Conservation (phyloP, 2,113 vertebrate species). For the Desmodus rotundus region DNA sequence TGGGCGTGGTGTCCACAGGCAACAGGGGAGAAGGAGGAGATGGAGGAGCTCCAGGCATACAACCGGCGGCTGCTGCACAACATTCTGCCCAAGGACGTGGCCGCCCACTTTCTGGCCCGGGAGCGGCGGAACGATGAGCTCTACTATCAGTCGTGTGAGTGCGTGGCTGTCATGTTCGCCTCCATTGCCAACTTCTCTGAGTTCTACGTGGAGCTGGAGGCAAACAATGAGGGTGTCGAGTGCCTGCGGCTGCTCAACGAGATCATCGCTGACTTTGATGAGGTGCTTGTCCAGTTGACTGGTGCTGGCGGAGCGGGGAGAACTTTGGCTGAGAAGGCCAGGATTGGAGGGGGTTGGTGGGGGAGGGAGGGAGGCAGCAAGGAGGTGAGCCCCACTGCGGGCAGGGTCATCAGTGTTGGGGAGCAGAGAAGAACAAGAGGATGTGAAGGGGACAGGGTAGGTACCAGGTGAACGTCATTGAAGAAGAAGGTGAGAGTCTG, state of each 20-base stretch:
- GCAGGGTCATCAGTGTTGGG: not conserved
- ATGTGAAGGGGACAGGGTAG: not conserved
- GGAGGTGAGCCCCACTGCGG: not conserved
- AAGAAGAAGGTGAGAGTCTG: not conserved
- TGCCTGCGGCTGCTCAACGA: conserved; percentile 96
- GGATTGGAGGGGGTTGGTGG: not conserved
- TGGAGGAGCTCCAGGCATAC: conserved; percentile 97
- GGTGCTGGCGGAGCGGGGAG: not conserved
- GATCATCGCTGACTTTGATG: conserved; percentile 96
- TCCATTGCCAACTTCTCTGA: conserved; percentile 98
- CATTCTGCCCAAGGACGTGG: conserved; percentile 96
- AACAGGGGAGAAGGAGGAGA: conserved; percentile 96
- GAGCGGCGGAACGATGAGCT: conserved; percentile 95
- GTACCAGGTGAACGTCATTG: not conserved
- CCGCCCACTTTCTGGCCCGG: conserved; percentile 92
- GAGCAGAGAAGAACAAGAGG: not conserved
- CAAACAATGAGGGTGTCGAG: conserved; percentile 97
- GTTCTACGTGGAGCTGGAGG: conserved; percentile 97
- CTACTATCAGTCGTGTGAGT: conserved; percentile 97
- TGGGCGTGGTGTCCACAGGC: conserved; percentile 81
- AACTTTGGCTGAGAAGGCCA: not conserved
- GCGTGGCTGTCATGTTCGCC: conserved; percentile 97
- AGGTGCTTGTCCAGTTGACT: conserved; percentile 77
- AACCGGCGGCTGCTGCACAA: conserved; percentile 95
- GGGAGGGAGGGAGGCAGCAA: not conserved